These are phyloP conservation scores for Pentamera pediparva DNA, from an alignment of 53 echinoderm and acorn worm genomes.

Conservation along the genomic window DNA sequence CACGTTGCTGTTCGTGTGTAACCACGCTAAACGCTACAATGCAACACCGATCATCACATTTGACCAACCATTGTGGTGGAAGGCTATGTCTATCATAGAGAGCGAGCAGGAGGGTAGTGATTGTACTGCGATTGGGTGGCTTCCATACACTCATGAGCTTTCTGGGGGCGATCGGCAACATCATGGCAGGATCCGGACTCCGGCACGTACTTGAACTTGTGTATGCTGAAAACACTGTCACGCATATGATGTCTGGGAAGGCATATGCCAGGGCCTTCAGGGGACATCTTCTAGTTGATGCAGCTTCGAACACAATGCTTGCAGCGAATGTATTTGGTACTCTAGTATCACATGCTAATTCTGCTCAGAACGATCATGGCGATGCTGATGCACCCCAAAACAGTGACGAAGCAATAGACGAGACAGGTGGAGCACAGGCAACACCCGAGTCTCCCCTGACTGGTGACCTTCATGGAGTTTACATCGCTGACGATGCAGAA, in stretches of 20 bases:
- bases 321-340: slow-evolving; percentile 10
- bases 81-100: background rate
- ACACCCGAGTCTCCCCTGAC: background rate
- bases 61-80: slow-evolving; percentile 44
- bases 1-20: slow-evolving; percentile 12
- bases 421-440: background rate
- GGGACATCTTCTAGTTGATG: slow-evolving; percentile 8
- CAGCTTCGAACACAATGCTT: background rate
- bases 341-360: too few relatives aligned
- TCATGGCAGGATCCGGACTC: slow-evolving; percentile 29
- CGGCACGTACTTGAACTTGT: slow-evolving; percentile 4
- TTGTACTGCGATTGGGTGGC: slow-evolving; percentile 14
- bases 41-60: too few relatives aligned
- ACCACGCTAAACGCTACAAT: slow-evolving; percentile 8
- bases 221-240: slow-evolving; percentile 28
- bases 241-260: slow-evolving; percentile 20
- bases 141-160: slow-evolving; percentile 37
- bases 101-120: background rate
- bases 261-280: slow-evolving; percentile 16
- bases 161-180: slow-evolving; percentile 2
- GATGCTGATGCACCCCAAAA: too few relatives aligned
- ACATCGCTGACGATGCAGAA: background rate
- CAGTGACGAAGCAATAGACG: too few relatives aligned
- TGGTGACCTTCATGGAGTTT: background rate
- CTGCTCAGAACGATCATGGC: too few relatives aligned